Base-by-base conservation (phyloP, 2,888 invertebrate species). In the Pandemis corylana region DNA sequence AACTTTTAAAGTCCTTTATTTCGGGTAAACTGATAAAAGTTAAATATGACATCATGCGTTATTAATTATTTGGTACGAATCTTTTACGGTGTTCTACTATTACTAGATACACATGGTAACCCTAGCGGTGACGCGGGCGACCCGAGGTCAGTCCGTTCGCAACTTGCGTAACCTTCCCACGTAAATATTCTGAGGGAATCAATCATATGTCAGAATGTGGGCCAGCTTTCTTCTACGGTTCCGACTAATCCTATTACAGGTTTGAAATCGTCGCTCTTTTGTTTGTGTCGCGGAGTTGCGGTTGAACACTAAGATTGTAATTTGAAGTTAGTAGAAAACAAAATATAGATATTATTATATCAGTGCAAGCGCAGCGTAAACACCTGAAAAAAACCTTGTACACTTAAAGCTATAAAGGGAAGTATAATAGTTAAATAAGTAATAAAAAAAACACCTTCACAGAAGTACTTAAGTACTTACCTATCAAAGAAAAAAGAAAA, bases 191-290 rank as follows among this genome's bases (percentile, higher is more conserved):
- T 49, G 42, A 28, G 46, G 63, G 56, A 63, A 72, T 68, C 68
- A 72, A 72, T 72, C 68, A 72, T 56, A 61, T 49, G 68, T 72
- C 72, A 68, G 44, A 53, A 68, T 63, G 56, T 68, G 68, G 68
- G 68, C 51, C 72, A 67, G 53, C 51, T 71, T 71, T 71, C 71
- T 36, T 71, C 5, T 56, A 42, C 69, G 65, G 49, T 49, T 49
- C 12, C 28, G 7, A 46, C 28, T 28, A 65, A 65, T 49, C 65
- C 49, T 49, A 49, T 46, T 65, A 59, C 28, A 28, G 7, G 28
- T 12, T 59, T 59, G 5, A 59, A 59, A 28, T 59, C 59, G 59
- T 59, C 20, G 59, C 59, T 65, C 46, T 65, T 51, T 66, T 67
- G 36, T 41, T 67, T 67, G 36, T 67, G 67, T 5, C 28, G 59